A percentile compares a stretch with the other conserved stretches of the same genome.
Evolutionary conservation across 2,113 vertebrate species (phyloP).

Genomic region (Spermophilus dauricus): DNA sequence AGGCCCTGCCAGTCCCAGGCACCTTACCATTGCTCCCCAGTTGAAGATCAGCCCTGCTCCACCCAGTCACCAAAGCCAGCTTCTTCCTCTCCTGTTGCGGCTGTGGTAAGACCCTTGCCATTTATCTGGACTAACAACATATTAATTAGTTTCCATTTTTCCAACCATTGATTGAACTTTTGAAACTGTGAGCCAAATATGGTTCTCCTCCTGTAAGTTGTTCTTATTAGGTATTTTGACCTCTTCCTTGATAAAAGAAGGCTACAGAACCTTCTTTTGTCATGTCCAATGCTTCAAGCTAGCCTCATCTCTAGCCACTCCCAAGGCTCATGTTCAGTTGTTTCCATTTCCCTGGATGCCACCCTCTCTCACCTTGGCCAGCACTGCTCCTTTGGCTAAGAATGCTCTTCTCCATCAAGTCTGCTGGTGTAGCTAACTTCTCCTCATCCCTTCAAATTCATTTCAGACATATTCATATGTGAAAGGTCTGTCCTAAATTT

Average conservation of each 20-base stretch:
- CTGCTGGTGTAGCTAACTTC: background rate
- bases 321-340: background rate
- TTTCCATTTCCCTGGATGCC: background rate
- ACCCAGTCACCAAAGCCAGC: background rate
- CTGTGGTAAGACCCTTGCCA: background rate
- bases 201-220: too few relatives aligned
- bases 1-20: rapidly evolving
- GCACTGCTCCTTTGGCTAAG: background rate
- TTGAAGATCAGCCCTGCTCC: background rate
- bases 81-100: background rate
- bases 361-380: background rate
- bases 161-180: background rate
- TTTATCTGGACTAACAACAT: background rate
- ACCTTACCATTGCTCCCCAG: background rate
- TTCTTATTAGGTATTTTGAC: background rate
- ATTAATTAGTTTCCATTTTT: background rate
- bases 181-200: too few relatives aligned
- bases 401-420: background rate
- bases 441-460: background rate
- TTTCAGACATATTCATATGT: background rate
- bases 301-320: background rate
- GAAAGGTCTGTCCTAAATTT: background rate
- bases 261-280: background rate
- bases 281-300: background rate
- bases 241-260: background rate